Base-by-base conservation (phyloP, 2,888 invertebrate species). In the Spialia ferax region DNA sequence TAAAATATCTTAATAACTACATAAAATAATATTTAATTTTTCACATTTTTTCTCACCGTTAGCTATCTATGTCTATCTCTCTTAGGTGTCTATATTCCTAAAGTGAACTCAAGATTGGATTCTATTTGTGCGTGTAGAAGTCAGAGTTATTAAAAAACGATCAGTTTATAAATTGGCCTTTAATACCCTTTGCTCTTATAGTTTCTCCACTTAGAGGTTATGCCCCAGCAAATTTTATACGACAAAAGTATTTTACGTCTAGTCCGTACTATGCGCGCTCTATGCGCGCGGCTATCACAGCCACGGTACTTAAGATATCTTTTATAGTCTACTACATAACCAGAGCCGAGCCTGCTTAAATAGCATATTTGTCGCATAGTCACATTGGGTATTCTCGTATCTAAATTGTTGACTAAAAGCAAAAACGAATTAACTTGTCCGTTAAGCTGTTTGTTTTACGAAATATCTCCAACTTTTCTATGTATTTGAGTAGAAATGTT, bases 291-390 rank as follows among this genome's bases (percentile, higher is more conserved):
- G 61, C 70, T 75, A 71, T 75, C 72, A 69, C 74, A 69, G 69
- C 63, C 63, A 70, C 70, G 73, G 74, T 75, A 75, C 72, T 76
- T 74, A 73, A 74, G 76, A 78, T 79, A 79, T 73, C 75, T 73
- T 74, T 74, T 76, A 75, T 73, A 71, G 70, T 61, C 15, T 32
- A 55, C 60, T 42, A 66, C 13, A 26, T 45, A 35, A 55, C 54
- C 60, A 61, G 60, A 45, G 45, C 45, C 54, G 45, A 32, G 60
- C 54, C 20, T 60, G 66, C 45, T 32, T 55, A 45, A 64, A 57
- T 15, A 50, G 35, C 32, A 55, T 32, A 66, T 66, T 66, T 60
- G 55, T 66, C 38, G 26, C 29, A 26, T 61, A 59, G 55, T 61
- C 45, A 54, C 45, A 61, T 55, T 61, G 66, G 42, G 15, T 61